Conservation (phyloP, 1,140 invertebrate genomes). For the Lethrus apterus region DNA sequence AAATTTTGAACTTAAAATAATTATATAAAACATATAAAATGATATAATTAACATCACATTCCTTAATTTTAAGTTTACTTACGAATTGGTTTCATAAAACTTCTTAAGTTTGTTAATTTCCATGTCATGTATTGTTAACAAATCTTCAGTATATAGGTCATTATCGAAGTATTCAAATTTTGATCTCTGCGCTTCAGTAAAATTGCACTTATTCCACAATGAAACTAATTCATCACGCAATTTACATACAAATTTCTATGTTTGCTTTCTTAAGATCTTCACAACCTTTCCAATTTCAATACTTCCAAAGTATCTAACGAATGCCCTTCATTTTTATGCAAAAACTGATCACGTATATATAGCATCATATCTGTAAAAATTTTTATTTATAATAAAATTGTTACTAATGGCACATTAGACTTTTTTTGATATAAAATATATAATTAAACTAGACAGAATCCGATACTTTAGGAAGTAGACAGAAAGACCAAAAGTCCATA, state of each 20-base stretch:
- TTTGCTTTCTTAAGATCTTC: constrained; percentile 55
- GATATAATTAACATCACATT: too few relatives aligned
- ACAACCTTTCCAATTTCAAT: constrained; percentile 53
- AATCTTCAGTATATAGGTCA: constrained; percentile 61
- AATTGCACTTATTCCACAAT: constrained; percentile 65
- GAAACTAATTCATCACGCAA: constrained; percentile 56
- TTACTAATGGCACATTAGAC: too few relatives aligned
- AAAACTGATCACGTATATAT: constrained; percentile 44
- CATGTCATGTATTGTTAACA: constrained; percentile 63
- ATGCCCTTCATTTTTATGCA: constrained; percentile 43
- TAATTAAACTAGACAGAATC: too few relatives aligned
- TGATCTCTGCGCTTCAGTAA: constrained; percentile 51
- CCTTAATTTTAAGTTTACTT: constrained; percentile 39
- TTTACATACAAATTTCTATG: constrained; percentile 56
- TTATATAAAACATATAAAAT: too few relatives aligned
- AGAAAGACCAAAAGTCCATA: too few relatives aligned
- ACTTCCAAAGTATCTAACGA: constrained; percentile 44
- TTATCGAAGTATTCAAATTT: constrained; percentile 53
- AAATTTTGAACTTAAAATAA: too few relatives aligned
- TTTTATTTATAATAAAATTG: too few relatives aligned
- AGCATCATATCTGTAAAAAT: constrained; percentile 18
- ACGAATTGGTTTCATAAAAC: constrained; percentile 58
- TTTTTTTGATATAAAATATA: too few relatives aligned
- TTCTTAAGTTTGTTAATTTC: constrained; percentile 59
- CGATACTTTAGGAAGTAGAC: too few relatives aligned